Evolutionary conservation across 1,140 invertebrate species (phyloP).

Genomic region (Brachystomella parvula): DNA sequence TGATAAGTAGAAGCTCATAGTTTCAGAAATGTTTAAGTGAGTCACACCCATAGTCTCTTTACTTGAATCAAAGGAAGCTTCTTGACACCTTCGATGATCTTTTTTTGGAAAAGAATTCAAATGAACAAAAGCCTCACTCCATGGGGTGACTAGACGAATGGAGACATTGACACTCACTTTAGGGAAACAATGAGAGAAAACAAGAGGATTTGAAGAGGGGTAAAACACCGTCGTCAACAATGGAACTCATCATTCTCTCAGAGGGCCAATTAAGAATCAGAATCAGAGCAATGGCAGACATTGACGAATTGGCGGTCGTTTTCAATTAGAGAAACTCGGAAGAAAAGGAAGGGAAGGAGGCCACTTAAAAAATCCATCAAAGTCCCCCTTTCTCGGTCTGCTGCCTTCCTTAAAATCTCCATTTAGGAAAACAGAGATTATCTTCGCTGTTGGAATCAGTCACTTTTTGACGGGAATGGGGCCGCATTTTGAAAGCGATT

Average conservation of each 20-base stretch:
- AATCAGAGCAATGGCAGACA: neutral
- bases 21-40: too few species aligned
- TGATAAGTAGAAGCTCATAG: too few species aligned
- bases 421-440: neutral
- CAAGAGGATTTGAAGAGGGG: neutral
- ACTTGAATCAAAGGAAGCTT: too few species aligned
- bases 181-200: too few species aligned
- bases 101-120: too few species aligned
- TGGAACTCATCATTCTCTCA: neutral
- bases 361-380: slow-evolving; percentile 11
- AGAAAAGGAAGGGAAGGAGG: neutral
- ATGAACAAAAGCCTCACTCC: too few species aligned
- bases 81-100: too few species aligned
- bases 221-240: slow-evolving; percentile 3
- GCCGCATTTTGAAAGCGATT: too few species aligned
- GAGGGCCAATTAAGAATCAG: neutral
- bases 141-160: too few species aligned
- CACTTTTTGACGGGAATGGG: too few species aligned
- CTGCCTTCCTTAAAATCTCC: neutral
- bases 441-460: neutral
- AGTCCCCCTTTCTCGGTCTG: neutral
- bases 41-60: too few species aligned
- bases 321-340: neutral
- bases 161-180: too few species aligned
- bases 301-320: neutral